phyloP scores from a whole-genome alignment of 1,140 invertebrate genomes.

The Drosophila bocqueti region DNA sequence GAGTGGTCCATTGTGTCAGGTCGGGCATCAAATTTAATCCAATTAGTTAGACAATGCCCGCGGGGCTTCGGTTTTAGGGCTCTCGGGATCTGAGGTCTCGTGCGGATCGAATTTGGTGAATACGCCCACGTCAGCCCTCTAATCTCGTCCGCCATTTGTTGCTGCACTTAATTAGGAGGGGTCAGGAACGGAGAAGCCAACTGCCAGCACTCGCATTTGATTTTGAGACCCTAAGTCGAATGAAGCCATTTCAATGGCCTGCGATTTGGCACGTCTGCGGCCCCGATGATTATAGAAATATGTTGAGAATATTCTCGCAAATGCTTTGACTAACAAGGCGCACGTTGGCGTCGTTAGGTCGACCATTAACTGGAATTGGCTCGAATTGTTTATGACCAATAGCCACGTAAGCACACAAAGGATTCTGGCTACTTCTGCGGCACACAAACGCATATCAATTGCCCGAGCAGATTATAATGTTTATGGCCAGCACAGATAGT shows the following conservation, averaged over 20 bases:
- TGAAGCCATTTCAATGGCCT: conserved; percentile 27
- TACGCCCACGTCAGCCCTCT: conserved; percentile 26
- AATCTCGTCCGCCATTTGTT: conserved; percentile 51
- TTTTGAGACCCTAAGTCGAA: conserved; percentile 3
- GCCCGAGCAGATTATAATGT: conserved; percentile 32
- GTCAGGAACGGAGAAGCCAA: conserved; percentile 10
- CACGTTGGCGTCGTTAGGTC: conserved; percentile 42
- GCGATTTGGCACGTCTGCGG: conserved; percentile 44
- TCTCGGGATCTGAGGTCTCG: conserved; percentile 35
- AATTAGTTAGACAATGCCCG: conserved; percentile 69
- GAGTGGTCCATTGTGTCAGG: conserved; percentile 49
- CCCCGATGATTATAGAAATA: conserved; percentile 45
- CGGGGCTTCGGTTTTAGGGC: conserved; percentile 22
- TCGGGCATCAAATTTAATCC: conserved; percentile 72
- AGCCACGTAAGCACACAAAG: conserved; percentile 21
- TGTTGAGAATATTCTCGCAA: conserved; percentile 35
- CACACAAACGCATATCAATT: conserved; percentile 19
- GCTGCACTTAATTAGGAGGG: conserved; percentile 55
- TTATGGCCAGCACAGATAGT: conserved; percentile 3
- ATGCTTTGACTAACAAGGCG: conserved; percentile 44
- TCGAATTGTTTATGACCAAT: conserved; percentile 47
- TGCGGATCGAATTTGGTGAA: conserved; percentile 39
- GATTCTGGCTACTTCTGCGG: conserved; percentile 14
- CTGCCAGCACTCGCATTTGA: conserved; percentile 19
- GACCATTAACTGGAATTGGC: conserved; percentile 49